phyloP scores from a whole-genome alignment of 2,113 vertebrate species.

The Oreocharis arfaki region DNA sequence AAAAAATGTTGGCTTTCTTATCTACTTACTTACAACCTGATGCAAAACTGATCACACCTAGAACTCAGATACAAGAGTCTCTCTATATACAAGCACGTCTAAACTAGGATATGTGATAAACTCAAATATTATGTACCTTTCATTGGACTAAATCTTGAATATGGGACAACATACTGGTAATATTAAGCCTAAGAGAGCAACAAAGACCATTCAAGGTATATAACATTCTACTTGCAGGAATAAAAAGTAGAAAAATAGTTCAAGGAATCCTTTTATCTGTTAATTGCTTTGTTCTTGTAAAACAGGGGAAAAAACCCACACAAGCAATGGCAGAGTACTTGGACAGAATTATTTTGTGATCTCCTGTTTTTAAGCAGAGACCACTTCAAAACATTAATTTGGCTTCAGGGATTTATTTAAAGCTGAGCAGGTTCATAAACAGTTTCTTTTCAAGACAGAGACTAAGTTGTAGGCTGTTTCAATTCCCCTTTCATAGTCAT shows the following conservation, averaged over 20 bases:
- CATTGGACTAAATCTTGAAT: background rate
- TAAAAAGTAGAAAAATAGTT: background rate
- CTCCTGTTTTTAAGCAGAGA: background rate
- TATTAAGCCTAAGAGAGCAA: background rate
- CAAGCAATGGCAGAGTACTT: background rate
- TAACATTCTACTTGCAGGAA: background rate
- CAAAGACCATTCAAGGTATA: background rate
- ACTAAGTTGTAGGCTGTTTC: background rate
- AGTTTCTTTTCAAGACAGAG: background rate
- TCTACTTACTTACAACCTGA: background rate
- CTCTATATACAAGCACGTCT: background rate
- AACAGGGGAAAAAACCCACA: background rate
- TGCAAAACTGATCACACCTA: background rate
- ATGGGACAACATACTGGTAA: background rate
- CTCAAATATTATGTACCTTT: background rate
- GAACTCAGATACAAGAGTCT: background rate
- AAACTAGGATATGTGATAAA: background rate
- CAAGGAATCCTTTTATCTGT: background rate
- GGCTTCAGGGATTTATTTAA: background rate
- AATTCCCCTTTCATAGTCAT: background rate
- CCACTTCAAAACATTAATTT: background rate
- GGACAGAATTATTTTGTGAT: background rate
- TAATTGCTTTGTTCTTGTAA: background rate
- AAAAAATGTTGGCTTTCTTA: background rate
- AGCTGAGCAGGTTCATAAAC: background rate